Percentiles rank a stretch among this genome's conserved stretches.
These are phyloP conservation scores for Hyla sarda DNA, from an alignment of 2,113 vertebrate genomes.

Conservation along the genomic window DNA sequence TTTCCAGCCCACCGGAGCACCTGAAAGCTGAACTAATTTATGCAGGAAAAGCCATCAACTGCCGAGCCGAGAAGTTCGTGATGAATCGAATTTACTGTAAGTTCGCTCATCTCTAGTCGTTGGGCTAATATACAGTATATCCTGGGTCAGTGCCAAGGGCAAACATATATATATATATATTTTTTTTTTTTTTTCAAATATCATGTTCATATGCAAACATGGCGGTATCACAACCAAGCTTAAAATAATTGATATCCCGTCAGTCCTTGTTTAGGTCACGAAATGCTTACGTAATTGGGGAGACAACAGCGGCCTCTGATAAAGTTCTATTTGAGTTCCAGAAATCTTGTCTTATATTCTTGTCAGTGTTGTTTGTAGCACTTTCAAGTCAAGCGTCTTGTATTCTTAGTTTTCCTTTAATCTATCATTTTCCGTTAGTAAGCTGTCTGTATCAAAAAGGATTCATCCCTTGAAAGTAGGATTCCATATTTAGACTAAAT, in stretches of 20 bases:
- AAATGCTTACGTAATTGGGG: neutral
- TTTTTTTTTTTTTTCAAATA: no score
- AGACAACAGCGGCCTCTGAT: neutral
- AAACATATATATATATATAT: neutral
- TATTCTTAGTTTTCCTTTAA: neutral
- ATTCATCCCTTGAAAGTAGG: neutral
- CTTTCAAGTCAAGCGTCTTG: slow-evolving; percentile 14
- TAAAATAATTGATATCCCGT: neutral
- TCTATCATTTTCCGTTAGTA: slow-evolving; percentile 10
- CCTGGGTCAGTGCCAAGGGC: neutral
- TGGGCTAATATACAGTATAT: neutral
- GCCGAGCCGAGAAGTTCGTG: no score
- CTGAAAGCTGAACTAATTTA: no score
- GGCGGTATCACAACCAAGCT: neutral
- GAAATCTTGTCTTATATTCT: neutral
- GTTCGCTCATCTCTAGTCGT: no score
- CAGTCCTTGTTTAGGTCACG: neutral
- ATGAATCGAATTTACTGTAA: no score
- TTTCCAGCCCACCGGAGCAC: no score
- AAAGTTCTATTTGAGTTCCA: neutral
- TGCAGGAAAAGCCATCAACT: no score
- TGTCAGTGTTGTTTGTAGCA: neutral
- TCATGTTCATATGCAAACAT: no score
- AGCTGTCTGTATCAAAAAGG: neutral
- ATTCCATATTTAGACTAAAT: neutral